Evolutionary conservation across 2,888 invertebrate genomes (phyloP).

Genomic region (Operophtera brumata): DNA sequence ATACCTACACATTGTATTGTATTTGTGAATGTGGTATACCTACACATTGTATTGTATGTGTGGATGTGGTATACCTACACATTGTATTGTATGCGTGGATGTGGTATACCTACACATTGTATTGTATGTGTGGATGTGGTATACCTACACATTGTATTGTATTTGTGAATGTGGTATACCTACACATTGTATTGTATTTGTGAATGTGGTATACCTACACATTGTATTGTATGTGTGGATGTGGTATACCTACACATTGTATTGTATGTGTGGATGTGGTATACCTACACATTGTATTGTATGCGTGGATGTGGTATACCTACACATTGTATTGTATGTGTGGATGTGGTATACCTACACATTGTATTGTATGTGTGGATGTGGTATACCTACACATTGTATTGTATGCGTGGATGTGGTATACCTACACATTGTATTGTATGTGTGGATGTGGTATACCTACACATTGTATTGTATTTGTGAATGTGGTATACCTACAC

Average conservation of each 20-base stretch:
- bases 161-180: slow-evolving; percentile 43
- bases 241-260: slow-evolving; percentile 65
- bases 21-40: slow-evolving; percentile 43
- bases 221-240: slow-evolving; percentile 41
- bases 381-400: slow-evolving; percentile 65
- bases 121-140: slow-evolving; percentile 26
- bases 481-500: slow-evolving; percentile 61
- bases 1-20: slow-evolving; percentile 70
- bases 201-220: slow-evolving; percentile 61
- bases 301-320: slow-evolving; percentile 42
- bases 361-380: slow-evolving; percentile 41
- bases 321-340: slow-evolving; percentile 59
- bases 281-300: slow-evolving; percentile 70
- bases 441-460: slow-evolving; percentile 42
- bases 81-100: slow-evolving; percentile 41
- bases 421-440: slow-evolving; percentile 70
- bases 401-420: slow-evolving; percentile 26
- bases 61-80: slow-evolving; percentile 61
- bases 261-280: slow-evolving; percentile 26
- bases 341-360: slow-evolving; percentile 61
- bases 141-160: slow-evolving; percentile 70
- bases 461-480: slow-evolving; percentile 59
- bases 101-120: slow-evolving; percentile 65
- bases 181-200: slow-evolving; percentile 59
- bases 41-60: slow-evolving; percentile 59